Evolutionary conservation across 2,113 vertebrate genomes (phyloP).

Genomic region (Dascyllus trimaculatus): DNA sequence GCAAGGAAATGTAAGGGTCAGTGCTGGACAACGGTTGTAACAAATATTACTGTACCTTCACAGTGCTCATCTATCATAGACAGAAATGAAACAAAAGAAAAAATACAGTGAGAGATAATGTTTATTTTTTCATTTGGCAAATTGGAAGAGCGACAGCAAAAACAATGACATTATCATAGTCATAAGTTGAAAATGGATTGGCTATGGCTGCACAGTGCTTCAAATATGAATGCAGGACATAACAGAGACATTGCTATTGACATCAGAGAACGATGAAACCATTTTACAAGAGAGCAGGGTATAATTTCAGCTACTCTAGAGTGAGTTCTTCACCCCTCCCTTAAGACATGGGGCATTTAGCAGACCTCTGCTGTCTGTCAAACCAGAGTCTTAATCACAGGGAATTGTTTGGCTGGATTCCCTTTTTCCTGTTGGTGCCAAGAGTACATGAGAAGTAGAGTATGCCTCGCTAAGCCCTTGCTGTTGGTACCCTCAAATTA

Average conservation of each 20-base stretch:
- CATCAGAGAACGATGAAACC: slow-evolving; percentile 27
- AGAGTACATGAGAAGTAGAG: slow-evolving; percentile 32
- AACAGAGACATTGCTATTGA: neutral
- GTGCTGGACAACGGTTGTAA: slow-evolving; percentile 30
- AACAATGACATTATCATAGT: neutral
- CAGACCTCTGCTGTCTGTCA: slow-evolving; percentile 70
- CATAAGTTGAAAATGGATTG: slow-evolving; percentile 21
- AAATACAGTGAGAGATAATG: neutral
- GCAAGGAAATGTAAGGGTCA: slow-evolving; percentile 44
- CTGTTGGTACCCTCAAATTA: slow-evolving; percentile 58
- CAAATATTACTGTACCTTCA: slow-evolving; percentile 12
- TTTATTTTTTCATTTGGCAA: neutral
- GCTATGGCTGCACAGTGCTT: neutral
- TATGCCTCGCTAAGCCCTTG: slow-evolving; percentile 28
- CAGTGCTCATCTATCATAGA: slow-evolving; percentile 44
- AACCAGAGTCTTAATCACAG: slow-evolving; percentile 66
- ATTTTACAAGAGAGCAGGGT: slow-evolving; percentile 14
- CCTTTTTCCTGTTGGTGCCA: slow-evolving; percentile 50
- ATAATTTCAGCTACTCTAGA: slow-evolving; percentile 57
- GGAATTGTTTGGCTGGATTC: slow-evolving; percentile 66
- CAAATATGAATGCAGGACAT: slow-evolving; percentile 17
- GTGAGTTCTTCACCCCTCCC: slow-evolving; percentile 19
- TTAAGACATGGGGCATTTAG: slow-evolving; percentile 51
- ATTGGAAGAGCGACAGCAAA: neutral
- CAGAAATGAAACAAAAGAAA: slow-evolving; percentile 17